These are phyloP conservation scores for Pectinophora gossypiella DNA, from an alignment of 1,140 invertebrate genomes.

Conservation along the genomic window DNA sequence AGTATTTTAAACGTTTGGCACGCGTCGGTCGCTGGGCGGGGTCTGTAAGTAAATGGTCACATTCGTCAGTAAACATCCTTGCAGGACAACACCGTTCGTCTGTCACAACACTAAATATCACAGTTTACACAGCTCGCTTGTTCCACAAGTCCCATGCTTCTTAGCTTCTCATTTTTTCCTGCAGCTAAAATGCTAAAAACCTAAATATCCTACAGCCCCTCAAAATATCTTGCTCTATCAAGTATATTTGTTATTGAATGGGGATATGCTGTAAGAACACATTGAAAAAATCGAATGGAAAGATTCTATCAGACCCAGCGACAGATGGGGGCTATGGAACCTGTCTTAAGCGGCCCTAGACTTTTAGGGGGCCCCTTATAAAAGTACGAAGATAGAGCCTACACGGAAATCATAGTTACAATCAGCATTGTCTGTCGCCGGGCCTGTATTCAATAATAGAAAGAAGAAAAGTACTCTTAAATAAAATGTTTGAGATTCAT, in stretches of 20 bases:
- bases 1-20: too few relatives aligned
- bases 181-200: background rate
- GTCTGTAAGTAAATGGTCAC: constrained; percentile 67
- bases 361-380: background rate
- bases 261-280: background rate
- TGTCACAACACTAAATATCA: constrained; percentile 51
- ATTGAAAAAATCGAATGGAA: background rate
- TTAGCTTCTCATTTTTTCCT: constrained; percentile 1
- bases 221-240: background rate
- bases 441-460: background rate
- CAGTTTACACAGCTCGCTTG: constrained; percentile 48
- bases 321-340: background rate
- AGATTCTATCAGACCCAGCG: background rate
- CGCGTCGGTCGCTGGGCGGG: constrained; percentile 34
- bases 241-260: background rate
- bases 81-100: constrained; percentile 41
- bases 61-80: constrained; percentile 46
- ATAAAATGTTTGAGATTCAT: background rate
- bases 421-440: too few relatives aligned
- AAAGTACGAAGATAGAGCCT: too few relatives aligned
- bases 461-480: background rate
- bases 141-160: constrained; percentile 24
- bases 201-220: background rate
- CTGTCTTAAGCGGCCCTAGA: background rate
- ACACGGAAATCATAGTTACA: too few relatives aligned